Evolutionary conservation across 2,797 vertebrate genomes (phyloP).

Genomic region (Epinephelus coioides): DNA sequence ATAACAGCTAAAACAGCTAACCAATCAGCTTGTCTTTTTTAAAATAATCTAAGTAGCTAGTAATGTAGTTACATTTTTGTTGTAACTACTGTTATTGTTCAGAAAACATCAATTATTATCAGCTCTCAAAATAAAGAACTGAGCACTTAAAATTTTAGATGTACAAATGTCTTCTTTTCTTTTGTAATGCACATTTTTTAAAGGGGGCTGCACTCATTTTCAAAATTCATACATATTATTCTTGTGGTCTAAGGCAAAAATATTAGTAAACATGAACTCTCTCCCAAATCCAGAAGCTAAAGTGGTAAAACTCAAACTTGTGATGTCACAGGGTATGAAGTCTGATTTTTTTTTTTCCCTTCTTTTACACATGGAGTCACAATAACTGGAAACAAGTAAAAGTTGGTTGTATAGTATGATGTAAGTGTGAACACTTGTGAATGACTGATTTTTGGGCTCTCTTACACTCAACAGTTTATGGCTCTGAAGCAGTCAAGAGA

Average conservation of each 20-base stretch:
- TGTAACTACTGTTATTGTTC: not conserved
- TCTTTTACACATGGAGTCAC: not conserved
- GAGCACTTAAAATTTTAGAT: no score
- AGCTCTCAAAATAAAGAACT: not conserved
- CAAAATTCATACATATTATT: no score
- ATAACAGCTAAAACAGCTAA: not conserved
- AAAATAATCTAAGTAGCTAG: no score
- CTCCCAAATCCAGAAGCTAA: no score
- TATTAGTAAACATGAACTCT: no score
- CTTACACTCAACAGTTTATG: slow-evolving; percentile 71
- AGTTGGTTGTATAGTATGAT: not conserved
- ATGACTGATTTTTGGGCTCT: no score
- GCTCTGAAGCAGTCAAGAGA: slow-evolving; percentile 79
- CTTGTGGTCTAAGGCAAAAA: no score
- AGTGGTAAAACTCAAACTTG: no score
- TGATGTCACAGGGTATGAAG: no score
- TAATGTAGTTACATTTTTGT: not conserved
- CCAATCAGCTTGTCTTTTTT: not conserved
- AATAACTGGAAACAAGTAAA: not conserved
- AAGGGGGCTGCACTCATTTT: no score
- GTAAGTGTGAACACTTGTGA: not conserved
- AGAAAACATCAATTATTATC: not conserved
- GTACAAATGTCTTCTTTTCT: not conserved
- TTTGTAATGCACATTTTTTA: no score
- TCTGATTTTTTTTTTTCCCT: no score